Percentiles rank a stretch among this genome's conserved stretches.
These are phyloP conservation scores for Dromococcyx pavoninus DNA, from an alignment of 2,797 vertebrate genomes.

Conservation along the genomic window DNA sequence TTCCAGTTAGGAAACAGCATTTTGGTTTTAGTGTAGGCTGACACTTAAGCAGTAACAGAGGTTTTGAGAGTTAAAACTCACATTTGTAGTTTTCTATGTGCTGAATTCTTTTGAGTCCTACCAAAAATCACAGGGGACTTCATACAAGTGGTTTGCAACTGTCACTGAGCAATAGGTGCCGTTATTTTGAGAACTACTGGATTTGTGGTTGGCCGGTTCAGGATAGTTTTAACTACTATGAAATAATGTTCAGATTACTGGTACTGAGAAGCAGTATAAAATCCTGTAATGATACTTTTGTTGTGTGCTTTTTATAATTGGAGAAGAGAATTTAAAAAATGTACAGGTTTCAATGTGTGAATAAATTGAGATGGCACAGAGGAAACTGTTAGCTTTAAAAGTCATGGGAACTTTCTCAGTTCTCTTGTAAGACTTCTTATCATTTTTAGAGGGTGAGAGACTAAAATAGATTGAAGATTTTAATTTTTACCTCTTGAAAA, in stretches of 20 bases:
- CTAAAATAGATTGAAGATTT: not conserved
- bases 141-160: not conserved
- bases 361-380: not conserved
- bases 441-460: not conserved
- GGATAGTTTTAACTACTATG: not conserved
- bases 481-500: not conserved
- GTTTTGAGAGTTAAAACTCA: not conserved
- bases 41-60: rapidly evolving
- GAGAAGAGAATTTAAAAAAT: not conserved
- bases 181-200: not conserved
- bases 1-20: not conserved
- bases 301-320: not conserved
- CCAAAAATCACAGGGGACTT: not conserved
- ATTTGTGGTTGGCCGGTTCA: not conserved
- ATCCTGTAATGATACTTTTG: not conserved
- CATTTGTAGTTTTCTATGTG: not conserved
- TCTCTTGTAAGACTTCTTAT: not conserved
- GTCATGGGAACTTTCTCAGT: not conserved
- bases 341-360: rapidly evolving
- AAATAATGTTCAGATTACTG: not conserved
- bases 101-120: not conserved
- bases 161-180: not conserved
- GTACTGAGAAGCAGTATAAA: not conserved
- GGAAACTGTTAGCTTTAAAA: not conserved
- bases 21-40: not conserved